phyloP scores from a whole-genome alignment of 2,888 invertebrate species.

The Athrips mouffetella region DNA sequence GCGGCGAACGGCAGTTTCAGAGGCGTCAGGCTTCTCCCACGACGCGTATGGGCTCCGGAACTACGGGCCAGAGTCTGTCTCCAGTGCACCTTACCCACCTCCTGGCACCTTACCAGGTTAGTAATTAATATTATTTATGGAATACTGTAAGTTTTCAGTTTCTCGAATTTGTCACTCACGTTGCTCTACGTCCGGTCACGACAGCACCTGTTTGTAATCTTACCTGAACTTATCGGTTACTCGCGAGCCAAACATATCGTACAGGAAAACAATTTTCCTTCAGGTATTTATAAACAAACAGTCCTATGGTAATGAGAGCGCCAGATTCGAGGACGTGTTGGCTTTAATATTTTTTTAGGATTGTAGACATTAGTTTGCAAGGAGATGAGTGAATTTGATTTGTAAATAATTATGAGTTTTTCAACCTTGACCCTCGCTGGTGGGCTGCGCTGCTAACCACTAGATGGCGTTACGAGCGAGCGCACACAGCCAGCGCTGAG shows the following conservation, averaged over 20 bases:
- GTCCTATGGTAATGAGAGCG: constrained; percentile 21
- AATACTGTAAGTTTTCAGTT: constrained; percentile 29
- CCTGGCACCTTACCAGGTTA: constrained; percentile 82
- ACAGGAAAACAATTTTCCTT: constrained; percentile 53
- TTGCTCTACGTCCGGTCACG: constrained; percentile 50
- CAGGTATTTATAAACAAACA: constrained; percentile 64
- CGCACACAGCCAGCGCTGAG: constrained; percentile 41
- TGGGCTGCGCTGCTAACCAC: constrained; percentile 41
- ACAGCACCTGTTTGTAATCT: constrained; percentile 64
- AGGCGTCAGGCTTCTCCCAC: constrained; percentile 83
- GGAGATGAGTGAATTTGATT: constrained; percentile 43
- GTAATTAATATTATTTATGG: constrained; percentile 37
- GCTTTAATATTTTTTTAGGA: constrained; percentile 26
- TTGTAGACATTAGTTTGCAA: constrained; percentile 24
- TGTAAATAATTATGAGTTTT: constrained; percentile 65
- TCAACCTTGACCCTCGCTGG: constrained; percentile 64
- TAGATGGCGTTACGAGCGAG: constrained; percentile 58
- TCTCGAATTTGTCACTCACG: constrained; percentile 49
- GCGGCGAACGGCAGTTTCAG: constrained; percentile 81
- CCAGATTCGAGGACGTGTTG: constrained; percentile 25
- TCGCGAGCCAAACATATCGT: constrained; percentile 45
- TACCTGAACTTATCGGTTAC: constrained; percentile 57
- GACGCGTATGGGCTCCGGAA: constrained; percentile 87
- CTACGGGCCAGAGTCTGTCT: constrained; percentile 85
- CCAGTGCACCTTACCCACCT: constrained; percentile 87